Percentiles rank a stretch among this genome's conserved stretches.
These are phyloP conservation scores for Rhagoletis pomonella DNA, from an alignment of 1,140 invertebrate genomes.

Conservation along the genomic window DNA sequence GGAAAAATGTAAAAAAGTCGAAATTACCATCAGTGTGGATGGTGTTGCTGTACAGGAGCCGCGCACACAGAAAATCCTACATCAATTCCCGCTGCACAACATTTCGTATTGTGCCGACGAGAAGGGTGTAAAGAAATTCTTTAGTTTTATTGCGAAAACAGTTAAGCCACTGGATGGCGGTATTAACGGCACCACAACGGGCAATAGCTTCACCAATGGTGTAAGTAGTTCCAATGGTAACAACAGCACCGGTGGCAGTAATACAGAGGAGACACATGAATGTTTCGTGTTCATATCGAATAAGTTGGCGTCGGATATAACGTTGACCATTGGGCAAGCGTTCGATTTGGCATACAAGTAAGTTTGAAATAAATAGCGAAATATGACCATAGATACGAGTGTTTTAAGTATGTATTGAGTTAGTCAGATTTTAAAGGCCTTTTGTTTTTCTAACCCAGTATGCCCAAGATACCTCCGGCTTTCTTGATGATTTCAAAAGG, in stretches of 20 bases:
- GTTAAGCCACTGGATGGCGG: constrained; percentile 70
- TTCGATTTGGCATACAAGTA: constrained; percentile 96
- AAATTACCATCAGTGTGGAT: constrained; percentile 95
- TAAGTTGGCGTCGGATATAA: constrained; percentile 97
- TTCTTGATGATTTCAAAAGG: too few relatives aligned
- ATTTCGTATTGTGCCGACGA: constrained; percentile 99
- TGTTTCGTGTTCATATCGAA: constrained; percentile 98
- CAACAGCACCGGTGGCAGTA: constrained; percentile 58
- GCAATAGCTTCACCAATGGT: constrained; percentile 53
- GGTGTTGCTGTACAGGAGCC: constrained; percentile 94
- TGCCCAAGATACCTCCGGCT: too few relatives aligned
- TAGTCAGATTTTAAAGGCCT: too few relatives aligned
- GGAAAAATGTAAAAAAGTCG: constrained; percentile 94
- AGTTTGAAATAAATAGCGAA: constrained; percentile 49
- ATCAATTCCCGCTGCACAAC: constrained; percentile 97
- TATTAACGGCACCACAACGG: constrained; percentile 67
- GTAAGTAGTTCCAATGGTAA: constrained; percentile 59
- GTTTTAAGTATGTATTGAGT: too few relatives aligned
- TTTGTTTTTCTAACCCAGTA: too few relatives aligned
- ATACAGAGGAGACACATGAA: constrained; percentile 84
- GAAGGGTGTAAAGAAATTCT: constrained; percentile 97
- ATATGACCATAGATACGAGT: too few relatives aligned
- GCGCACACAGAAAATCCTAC: constrained; percentile 83
- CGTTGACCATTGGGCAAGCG: constrained; percentile 96
- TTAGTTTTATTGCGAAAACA: constrained; percentile 97